phyloP scores from a whole-genome alignment of 2,888 invertebrate species.

The Carpatolechia fugitivella region DNA sequence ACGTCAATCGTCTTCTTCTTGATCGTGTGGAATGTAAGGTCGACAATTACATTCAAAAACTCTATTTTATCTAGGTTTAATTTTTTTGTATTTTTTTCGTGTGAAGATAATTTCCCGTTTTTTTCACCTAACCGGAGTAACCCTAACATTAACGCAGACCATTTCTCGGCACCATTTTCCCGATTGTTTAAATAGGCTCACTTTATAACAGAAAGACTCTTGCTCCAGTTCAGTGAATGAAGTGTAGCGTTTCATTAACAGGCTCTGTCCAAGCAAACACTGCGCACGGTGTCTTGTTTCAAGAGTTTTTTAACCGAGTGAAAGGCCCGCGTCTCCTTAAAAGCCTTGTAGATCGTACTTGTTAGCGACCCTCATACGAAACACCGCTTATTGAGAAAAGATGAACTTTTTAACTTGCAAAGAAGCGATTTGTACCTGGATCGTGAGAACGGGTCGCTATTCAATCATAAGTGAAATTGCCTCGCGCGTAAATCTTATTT shows the following conservation, averaged over 20 bases:
- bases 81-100: too few relatives aligned
- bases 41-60: too few relatives aligned
- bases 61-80: too few relatives aligned
- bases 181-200: conserved; percentile 28
- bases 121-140: too few relatives aligned
- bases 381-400: conserved; percentile 49
- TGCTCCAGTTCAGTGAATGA: conserved; percentile 62
- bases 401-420: conserved; percentile 24
- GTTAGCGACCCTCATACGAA: conserved; percentile 54
- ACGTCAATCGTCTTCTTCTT: too few relatives aligned
- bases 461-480: background rate
- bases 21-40: too few relatives aligned
- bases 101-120: too few relatives aligned
- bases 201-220: conserved; percentile 42
- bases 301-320: conserved; percentile 62
- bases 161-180: conserved; percentile 23
- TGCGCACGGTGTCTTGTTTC: conserved; percentile 67
- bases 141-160: too few relatives aligned
- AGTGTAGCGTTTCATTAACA: conserved; percentile 68
- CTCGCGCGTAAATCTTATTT: background rate
- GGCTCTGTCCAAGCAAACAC: conserved; percentile 56
- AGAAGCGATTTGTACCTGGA: background rate
- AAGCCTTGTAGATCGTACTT: conserved; percentile 67
- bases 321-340: conserved; percentile 70
- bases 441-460: background rate